These are phyloP conservation scores for Rhagium mordax DNA, from an alignment of 2,888 invertebrate species.

Conservation along the genomic window DNA sequence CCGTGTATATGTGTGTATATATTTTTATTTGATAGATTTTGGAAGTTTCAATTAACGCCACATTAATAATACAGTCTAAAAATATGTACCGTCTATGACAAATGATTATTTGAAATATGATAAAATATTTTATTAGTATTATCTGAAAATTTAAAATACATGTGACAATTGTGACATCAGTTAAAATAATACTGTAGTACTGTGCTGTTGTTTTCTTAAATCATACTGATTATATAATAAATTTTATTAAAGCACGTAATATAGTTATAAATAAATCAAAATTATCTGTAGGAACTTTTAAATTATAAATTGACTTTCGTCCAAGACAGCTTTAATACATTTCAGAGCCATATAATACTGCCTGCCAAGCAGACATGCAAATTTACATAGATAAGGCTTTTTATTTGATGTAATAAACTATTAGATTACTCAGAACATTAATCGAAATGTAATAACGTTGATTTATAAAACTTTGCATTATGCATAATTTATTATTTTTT, in stretches of 20 bases:
- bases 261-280: not conserved
- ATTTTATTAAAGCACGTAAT: not conserved
- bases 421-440: not conserved
- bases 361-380: not conserved
- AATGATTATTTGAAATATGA: too few relatives aligned
- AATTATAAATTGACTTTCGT: not conserved
- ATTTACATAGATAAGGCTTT: not conserved
- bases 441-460: not conserved
- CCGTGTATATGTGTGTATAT: too few relatives aligned
- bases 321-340: not conserved
- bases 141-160: too few relatives aligned
- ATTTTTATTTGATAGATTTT: too few relatives aligned
- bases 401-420: not conserved
- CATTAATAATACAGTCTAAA: too few relatives aligned
- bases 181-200: too few relatives aligned
- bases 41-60: too few relatives aligned
- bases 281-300: not conserved
- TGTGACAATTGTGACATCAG: too few relatives aligned
- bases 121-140: too few relatives aligned
- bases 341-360: not conserved
- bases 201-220: not conserved
- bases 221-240: not conserved
- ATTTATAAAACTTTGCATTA: too few relatives aligned
- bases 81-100: too few relatives aligned
- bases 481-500: slow-evolving; percentile 24